Conservation (phyloP, 2,113 vertebrate genomes). For the Poeciliopsis prolifica region DNA sequence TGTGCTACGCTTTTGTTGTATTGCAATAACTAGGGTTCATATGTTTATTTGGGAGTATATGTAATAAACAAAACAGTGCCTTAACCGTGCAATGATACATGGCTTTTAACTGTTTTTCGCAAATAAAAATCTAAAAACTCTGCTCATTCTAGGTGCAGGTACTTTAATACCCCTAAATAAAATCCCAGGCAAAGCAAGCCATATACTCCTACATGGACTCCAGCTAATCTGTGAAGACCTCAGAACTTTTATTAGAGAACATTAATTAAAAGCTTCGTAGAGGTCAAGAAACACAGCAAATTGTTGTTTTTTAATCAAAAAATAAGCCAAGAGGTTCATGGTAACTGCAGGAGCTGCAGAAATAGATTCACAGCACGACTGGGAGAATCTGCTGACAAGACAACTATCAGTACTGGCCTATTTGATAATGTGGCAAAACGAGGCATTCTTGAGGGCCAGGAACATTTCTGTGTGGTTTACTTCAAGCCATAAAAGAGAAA, state of each 20-base stretch:
- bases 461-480: too few relatives aligned
- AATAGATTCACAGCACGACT: background rate
- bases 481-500: too few relatives aligned
- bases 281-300: background rate
- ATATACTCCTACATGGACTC: background rate
- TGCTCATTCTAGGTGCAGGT: background rate
- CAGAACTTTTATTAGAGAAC: background rate
- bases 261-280: background rate
- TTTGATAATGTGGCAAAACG: background rate
- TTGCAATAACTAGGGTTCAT: background rate
- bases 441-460: too few relatives aligned
- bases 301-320: background rate
- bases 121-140: too few relatives aligned
- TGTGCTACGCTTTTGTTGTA: background rate
- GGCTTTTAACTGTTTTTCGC: too few relatives aligned
- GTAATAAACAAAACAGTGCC: background rate
- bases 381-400: background rate
- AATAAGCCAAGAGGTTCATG: background rate
- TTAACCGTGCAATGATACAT: too few relatives aligned
- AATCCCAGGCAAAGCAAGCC: background rate
- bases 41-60: background rate
- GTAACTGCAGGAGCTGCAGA: too few relatives aligned
- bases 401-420: background rate
- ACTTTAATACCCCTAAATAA: background rate
- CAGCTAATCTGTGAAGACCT: background rate